phyloP scores from a whole-genome alignment of 2,888 invertebrate species.

The Gymnoscelis rufifasciata region DNA sequence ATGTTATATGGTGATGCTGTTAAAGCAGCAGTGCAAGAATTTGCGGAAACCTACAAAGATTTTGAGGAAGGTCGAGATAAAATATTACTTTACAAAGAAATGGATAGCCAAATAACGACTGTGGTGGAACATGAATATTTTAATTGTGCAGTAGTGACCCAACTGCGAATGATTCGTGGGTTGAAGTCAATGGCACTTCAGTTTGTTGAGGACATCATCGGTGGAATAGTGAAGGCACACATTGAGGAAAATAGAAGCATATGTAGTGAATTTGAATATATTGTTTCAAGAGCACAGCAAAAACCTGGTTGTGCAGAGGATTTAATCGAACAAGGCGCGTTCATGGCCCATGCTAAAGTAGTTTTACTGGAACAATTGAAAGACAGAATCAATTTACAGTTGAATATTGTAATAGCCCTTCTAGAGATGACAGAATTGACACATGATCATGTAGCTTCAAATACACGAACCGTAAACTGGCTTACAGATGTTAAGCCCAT shows the following conservation, averaged over 20 bases:
- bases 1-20: conserved; percentile 76
- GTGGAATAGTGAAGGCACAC: conserved; percentile 81
- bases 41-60: conserved; percentile 69
- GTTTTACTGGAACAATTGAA: conserved; percentile 83
- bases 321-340: conserved; percentile 87
- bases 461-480: conserved; percentile 92
- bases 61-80: conserved; percentile 81
- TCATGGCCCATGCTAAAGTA: conserved; percentile 88
- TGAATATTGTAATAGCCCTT: conserved; percentile 83
- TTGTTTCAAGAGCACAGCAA: conserved; percentile 83
- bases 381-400: conserved; percentile 83
- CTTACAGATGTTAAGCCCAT: conserved; percentile 87
- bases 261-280: conserved; percentile 84
- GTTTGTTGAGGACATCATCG: conserved; percentile 81
- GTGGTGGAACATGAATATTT: conserved; percentile 84
- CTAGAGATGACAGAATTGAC: conserved; percentile 87
- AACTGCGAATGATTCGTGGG: conserved; percentile 81
- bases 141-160: conserved; percentile 80
- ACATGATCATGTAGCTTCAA: conserved; percentile 86
- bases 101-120: conserved; percentile 79
- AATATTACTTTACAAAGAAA: conserved; percentile 80
- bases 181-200: conserved; percentile 79
- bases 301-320: conserved; percentile 89
- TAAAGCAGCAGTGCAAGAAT: conserved; percentile 60
- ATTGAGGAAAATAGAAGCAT: conserved; percentile 83